These are phyloP conservation scores for Mionectes olivaceus DNA, from an alignment of 2,797 vertebrate species.

Conservation along the genomic window DNA sequence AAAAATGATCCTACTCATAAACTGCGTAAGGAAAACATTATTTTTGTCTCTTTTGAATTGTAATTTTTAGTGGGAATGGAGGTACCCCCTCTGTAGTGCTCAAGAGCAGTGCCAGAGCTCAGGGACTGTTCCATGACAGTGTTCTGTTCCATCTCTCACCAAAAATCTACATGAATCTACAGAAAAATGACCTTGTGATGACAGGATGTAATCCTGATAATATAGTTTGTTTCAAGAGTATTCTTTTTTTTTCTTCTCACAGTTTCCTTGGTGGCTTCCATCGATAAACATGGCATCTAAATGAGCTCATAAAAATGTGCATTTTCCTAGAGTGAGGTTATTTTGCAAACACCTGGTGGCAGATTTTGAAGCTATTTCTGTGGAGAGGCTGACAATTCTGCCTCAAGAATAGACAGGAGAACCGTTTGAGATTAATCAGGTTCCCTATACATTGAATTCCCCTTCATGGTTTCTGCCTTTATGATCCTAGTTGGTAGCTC, in stretches of 20 bases:
- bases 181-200: not conserved
- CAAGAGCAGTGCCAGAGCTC: not conserved
- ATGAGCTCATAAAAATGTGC: not conserved
- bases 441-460: not conserved
- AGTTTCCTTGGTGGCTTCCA: not conserved
- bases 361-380: not conserved
- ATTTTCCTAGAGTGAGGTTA: not conserved
- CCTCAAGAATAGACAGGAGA: not conserved
- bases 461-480: not conserved
- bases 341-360: not conserved
- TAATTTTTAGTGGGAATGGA: not conserved
- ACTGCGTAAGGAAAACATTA: accelerated
- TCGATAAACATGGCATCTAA: not conserved
- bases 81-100: too few species aligned
- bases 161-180: accelerated
- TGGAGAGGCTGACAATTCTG: not conserved
- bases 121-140: not conserved
- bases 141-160: not conserved
- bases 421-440: not conserved
- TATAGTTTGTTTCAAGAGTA: not conserved
- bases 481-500: not conserved
- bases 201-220: not conserved
- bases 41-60: not conserved
- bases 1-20: not conserved
- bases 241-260: not conserved